Evolutionary conservation across 2,888 invertebrate species (phyloP), one percentile per base, ranked within the genome.

Genomic region (Drosophila atripex): DNA sequence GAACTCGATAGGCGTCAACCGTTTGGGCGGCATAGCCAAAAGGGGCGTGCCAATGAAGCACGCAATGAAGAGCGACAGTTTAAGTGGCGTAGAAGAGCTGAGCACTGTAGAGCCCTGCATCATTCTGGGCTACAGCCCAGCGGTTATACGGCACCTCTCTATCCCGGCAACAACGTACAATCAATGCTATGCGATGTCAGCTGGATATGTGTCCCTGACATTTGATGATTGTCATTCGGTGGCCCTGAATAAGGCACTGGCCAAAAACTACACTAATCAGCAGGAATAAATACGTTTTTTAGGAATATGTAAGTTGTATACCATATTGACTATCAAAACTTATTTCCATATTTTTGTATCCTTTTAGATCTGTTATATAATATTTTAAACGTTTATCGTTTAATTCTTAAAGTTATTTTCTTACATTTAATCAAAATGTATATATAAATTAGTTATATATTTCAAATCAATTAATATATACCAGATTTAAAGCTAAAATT

Each of bases 41-140:
- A 14, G 46, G 50, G 39, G 60, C 28, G 60, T 12, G 47, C n/a
- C 9, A 23, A 25, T 3, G 8, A 38, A 50, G 21, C 54, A 69
- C 66, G 78, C 78, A 78, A 87, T 85, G 87, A 80, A 78, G 84
- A 86, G 78, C 78, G 82, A 80, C 87, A 86, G 77, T 78, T 82
- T 76, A 80, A 82, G 84, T 86, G 82, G 59, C 61, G 52, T 51
- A 39, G 39, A 43, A 12, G 12, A 21, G 43, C 51, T 59, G 35
- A 35, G 56, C 45, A 49, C 54, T 16, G 39, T 41, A 41, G 73
- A 72, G 66, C 59, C 60, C 65, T 65, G 68, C 52, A 38, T 73
- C 51, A 30, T 54, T 60, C 70, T 16, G 55, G 18, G 28, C 60
- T 74, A 71, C n/a, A 60, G 21, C 11, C 25, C 53, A 50, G 9